A percentile compares a stretch with the other conserved stretches of the same genome.
Evolutionary conservation across 2,888 invertebrate species (phyloP).

Genomic region (Drosophila kuntzei): DNA sequence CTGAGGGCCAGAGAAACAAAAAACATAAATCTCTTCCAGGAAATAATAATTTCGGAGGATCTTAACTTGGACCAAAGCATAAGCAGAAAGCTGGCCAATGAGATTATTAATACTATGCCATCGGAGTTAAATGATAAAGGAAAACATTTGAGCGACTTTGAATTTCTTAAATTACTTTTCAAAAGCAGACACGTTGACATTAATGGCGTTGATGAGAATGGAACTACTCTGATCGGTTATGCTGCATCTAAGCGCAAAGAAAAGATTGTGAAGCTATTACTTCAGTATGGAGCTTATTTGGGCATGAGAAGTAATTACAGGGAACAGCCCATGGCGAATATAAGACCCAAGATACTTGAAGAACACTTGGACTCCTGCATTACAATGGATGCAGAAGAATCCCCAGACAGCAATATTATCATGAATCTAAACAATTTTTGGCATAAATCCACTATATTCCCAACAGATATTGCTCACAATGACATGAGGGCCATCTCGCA

Average conservation of each 20-base stretch:
- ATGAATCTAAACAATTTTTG: conserved; percentile 10
- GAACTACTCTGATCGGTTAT: background rate
- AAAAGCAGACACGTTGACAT: background rate
- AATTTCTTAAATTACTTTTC: background rate
- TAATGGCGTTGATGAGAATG: background rate
- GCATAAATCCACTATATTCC: background rate
- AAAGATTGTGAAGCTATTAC: background rate
- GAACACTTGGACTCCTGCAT: conserved; percentile 7
- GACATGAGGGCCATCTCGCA: conserved; percentile 8
- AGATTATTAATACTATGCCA: background rate
- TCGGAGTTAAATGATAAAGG: background rate
- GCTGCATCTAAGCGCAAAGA: background rate
- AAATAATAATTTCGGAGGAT: background rate
- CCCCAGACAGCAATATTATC: background rate
- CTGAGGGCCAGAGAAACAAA: background rate
- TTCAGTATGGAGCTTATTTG: conserved; percentile 18
- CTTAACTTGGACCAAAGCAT: background rate
- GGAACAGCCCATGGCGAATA: background rate
- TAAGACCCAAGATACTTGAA: conserved; percentile 4
- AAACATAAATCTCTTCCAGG: background rate
- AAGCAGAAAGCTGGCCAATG: background rate
- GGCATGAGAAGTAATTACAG: conserved; percentile 13
- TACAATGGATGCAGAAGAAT: background rate
- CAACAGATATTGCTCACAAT: background rate
- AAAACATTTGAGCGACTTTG: background rate